These are phyloP conservation scores for Momotus momota DNA, from an alignment of 2,797 vertebrate genomes.

Conservation along the genomic window DNA sequence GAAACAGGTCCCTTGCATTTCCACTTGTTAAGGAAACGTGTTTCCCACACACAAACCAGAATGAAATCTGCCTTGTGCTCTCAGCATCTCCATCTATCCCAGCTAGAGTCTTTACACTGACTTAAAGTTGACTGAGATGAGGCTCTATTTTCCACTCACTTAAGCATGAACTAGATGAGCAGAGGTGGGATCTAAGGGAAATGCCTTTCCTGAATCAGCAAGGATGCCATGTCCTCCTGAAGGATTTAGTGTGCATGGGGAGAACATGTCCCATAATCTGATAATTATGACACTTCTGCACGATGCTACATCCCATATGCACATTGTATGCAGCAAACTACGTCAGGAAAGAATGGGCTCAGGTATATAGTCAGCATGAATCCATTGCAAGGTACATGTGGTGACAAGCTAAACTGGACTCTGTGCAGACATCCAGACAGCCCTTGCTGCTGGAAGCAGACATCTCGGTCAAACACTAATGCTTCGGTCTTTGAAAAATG, in stretches of 20 bases:
- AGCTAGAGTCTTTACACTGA: not conserved
- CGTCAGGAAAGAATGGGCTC: not conserved
- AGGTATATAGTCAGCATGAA: not conserved
- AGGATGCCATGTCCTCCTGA: not conserved
- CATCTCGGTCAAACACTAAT: not conserved
- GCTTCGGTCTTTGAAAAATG: not conserved
- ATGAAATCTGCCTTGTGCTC: not conserved
- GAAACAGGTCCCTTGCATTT: not conserved
- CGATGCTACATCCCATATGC: not conserved
- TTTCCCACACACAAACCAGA: accelerated
- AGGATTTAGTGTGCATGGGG: not conserved
- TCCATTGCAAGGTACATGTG: not conserved
- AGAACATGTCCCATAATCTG: not conserved
- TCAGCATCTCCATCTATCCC: not conserved
- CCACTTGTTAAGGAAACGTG: not conserved
- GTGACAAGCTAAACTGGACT: not conserved
- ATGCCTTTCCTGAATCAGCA: not conserved
- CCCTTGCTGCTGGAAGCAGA: not conserved
- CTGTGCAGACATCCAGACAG: not conserved
- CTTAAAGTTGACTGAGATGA: not conserved
- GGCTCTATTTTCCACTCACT: not conserved
- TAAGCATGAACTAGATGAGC: not conserved
- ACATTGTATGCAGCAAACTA: not conserved
- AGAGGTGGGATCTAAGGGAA: not conserved
- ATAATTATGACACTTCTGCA: not conserved